Percentiles rank a stretch among this genome's conserved stretches.
phyloP scores from a whole-genome alignment of 2,888 invertebrate species.

The Baronia brevicornis region DNA sequence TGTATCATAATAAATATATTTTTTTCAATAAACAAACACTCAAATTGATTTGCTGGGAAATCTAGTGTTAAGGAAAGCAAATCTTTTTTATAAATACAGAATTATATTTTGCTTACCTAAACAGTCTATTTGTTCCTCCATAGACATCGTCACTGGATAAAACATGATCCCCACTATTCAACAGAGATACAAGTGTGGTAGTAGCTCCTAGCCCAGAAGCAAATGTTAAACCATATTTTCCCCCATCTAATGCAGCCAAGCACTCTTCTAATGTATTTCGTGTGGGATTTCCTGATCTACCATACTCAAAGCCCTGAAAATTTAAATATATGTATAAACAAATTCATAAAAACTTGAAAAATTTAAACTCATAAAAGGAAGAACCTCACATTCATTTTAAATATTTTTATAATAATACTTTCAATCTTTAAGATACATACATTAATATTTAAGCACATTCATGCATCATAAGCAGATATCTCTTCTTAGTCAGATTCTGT shows the following conservation, averaged over 20 bases:
- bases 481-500: too few relatives aligned
- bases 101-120: conserved; percentile 65
- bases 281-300: conserved; percentile 95
- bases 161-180: conserved; percentile 92
- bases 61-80: too few relatives aligned
- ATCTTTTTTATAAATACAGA: too few relatives aligned
- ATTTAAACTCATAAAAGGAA: neutral
- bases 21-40: neutral
- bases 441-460: too few relatives aligned
- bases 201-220: conserved; percentile 94
- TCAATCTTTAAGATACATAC: neutral
- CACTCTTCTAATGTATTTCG: conserved; percentile 91
- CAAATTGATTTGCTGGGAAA: too few relatives aligned
- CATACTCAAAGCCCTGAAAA: conserved; percentile 90
- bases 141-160: conserved; percentile 95
- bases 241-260: conserved; percentile 92
- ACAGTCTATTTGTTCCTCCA: conserved; percentile 90
- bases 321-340: neutral
- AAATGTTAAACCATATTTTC: conserved; percentile 87
- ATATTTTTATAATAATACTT: neutral
- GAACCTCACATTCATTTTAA: too few relatives aligned
- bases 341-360: neutral
- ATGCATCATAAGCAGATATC: too few relatives aligned
- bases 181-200: conserved; percentile 82
- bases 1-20: neutral